Conservation (phyloP, 2,888 invertebrate species). For the Drosophila stalkeri region DNA sequence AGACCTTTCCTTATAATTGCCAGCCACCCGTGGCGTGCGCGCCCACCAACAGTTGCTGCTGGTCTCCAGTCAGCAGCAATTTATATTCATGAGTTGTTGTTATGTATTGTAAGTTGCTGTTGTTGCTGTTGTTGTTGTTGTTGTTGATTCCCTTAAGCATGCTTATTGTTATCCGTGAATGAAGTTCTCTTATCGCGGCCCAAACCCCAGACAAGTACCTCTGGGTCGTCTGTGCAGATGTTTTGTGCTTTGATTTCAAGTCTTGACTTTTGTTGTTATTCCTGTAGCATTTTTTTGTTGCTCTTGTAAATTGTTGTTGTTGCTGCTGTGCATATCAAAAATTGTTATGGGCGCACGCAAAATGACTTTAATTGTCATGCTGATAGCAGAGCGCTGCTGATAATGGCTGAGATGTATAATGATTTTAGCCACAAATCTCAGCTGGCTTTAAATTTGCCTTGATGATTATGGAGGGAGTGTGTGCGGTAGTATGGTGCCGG, state of each 20-base stretch:
- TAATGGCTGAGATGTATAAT: constrained; percentile 20
- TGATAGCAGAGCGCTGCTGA: constrained; percentile 41
- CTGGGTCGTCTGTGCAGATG: constrained; percentile 45
- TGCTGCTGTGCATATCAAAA: constrained; percentile 56
- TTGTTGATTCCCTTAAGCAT: constrained; percentile 67
- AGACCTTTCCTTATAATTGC: constrained; percentile 67
- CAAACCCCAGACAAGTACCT: constrained; percentile 14
- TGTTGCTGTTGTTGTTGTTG: constrained; percentile 27
- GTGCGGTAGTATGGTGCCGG: constrained; percentile 32
- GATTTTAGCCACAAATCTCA: constrained; percentile 46
- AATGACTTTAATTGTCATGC: constrained; percentile 71
- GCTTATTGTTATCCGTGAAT: constrained; percentile 79
- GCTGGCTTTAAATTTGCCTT: constrained; percentile 34
- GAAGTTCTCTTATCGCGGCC: constrained; percentile 76
- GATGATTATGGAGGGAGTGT: not conserved
- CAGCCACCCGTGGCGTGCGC: constrained; percentile 66
- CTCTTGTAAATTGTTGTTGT: constrained; percentile 32
- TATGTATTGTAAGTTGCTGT: constrained; percentile 55
- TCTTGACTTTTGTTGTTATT: constrained; percentile 46
- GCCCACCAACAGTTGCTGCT: constrained; percentile 43
- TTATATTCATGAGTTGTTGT: constrained; percentile 80
- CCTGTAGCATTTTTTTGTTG: constrained; percentile 6
- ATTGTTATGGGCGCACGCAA: constrained; percentile 62
- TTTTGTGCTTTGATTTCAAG: constrained; percentile 66
- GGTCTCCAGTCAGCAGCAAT: constrained; percentile 66